Conservation (phyloP, 92 coral and sea anemone species). For the Meandrina meandrites region DNA sequence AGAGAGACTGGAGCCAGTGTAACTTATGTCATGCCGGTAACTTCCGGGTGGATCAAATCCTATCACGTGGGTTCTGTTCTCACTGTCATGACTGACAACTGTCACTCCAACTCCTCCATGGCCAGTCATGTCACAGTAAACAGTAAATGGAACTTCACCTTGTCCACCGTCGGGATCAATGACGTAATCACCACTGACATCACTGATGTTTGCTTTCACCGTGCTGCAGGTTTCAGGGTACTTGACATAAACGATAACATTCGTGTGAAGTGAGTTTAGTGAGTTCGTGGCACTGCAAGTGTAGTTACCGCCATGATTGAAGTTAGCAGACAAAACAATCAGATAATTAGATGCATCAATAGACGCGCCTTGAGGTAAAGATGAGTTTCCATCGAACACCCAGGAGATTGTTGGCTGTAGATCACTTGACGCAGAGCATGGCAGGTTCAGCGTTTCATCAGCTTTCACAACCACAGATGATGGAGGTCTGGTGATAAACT, state of each 20-base stretch:
- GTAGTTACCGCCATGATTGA: background rate
- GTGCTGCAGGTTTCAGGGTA: background rate
- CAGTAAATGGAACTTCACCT: background rate
- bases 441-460: background rate
- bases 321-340: background rate
- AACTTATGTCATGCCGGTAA: background rate
- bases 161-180: background rate
- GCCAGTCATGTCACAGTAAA: background rate
- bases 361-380: background rate
- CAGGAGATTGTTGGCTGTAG: background rate
- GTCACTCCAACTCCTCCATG: background rate
- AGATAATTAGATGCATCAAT: background rate
- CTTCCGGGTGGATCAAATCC: background rate
- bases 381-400: background rate
- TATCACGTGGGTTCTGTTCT: background rate
- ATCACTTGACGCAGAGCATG: slow-evolving; percentile 9
- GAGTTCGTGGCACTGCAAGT: background rate
- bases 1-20: background rate
- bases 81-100: background rate
- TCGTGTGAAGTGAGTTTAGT: background rate
- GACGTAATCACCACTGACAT: background rate
- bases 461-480: background rate
- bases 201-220: background rate
- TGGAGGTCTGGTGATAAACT: slow-evolving; percentile 30
- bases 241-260: background rate